Percentiles rank a stretch among this genome's conserved stretches.
phyloP scores from a whole-genome alignment of 1,140 invertebrate genomes.

The Bombus pyrosoma region DNA sequence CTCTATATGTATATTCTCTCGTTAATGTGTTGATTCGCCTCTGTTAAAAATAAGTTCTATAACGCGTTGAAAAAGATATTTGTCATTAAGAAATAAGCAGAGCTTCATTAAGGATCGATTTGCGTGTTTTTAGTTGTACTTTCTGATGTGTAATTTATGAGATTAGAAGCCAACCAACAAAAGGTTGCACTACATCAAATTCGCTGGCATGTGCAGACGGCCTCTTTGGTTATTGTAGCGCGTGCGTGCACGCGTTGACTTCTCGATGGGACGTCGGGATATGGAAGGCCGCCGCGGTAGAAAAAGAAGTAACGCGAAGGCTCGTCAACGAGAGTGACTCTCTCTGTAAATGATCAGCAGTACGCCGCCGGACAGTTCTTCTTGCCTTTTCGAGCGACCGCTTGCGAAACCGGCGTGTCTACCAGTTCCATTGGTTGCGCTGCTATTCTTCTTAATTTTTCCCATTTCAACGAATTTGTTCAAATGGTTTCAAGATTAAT shows the following conservation, averaged over 20 bases:
- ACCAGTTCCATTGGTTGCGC: background rate
- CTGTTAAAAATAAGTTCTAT: too few relatives aligned
- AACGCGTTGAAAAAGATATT: background rate
- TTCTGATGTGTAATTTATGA: background rate
- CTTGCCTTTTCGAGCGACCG: slow-evolving; percentile 17
- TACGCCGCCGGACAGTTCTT: slow-evolving; percentile 22
- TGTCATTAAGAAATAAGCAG: background rate
- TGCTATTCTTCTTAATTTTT: slow-evolving; percentile 22
- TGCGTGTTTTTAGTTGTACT: background rate
- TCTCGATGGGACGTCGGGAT: slow-evolving; percentile 14
- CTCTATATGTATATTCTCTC: background rate
- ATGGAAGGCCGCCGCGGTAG: slow-evolving; percentile 13
- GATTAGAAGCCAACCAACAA: background rate
- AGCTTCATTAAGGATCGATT: background rate
- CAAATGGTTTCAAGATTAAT: background rate
- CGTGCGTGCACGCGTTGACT: slow-evolving; percentile 6
- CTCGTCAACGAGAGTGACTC: slow-evolving; percentile 33
- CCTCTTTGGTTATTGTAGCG: background rate
- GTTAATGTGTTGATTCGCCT: background rate
- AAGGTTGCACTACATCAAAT: background rate
- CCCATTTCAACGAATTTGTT: background rate
- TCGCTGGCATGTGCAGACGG: background rate
- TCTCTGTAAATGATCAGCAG: slow-evolving; percentile 39
- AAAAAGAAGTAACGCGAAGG: slow-evolving; percentile 34
- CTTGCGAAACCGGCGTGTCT: slow-evolving; percentile 19